Conservation (phyloP, 2,888 invertebrate species). For the Drepanosiphum platanoidis region DNA sequence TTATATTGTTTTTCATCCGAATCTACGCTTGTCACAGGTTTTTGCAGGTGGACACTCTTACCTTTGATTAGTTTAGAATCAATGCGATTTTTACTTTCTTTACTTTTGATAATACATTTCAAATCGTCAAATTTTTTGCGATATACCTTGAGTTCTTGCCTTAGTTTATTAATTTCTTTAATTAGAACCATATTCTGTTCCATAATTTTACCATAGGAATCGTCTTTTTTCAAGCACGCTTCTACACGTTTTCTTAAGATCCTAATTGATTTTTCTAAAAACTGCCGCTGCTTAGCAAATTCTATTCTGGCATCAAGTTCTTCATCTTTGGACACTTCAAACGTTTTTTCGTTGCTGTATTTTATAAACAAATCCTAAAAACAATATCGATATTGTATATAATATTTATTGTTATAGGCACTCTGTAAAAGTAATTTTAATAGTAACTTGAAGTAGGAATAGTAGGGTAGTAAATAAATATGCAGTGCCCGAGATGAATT, state of each 20-base stretch:
- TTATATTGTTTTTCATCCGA: neutral
- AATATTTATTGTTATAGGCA: neutral
- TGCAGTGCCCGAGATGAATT: too few relatives aligned
- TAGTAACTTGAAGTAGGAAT: too few relatives aligned
- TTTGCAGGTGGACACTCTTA: neutral
- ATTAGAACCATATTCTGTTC: slow-evolving; percentile 32
- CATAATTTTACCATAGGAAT: slow-evolving; percentile 24
- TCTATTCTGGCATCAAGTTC: slow-evolving; percentile 28
- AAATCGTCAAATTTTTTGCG: slow-evolving; percentile 2
- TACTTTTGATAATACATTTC: slow-evolving; percentile 12
- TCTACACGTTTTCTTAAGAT: slow-evolving; percentile 49
- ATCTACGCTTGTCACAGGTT: neutral
- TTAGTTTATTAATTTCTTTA: slow-evolving; percentile 13
- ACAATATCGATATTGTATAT: neutral
- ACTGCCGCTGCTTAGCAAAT: slow-evolving; percentile 36
- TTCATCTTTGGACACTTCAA: slow-evolving; percentile 40
- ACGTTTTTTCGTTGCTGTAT: slow-evolving; percentile 32
- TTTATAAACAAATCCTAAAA: slow-evolving; percentile 58
- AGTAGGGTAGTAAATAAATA: too few relatives aligned
- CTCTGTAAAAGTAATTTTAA: too few relatives aligned
- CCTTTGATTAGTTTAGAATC: neutral
- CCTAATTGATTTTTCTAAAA: slow-evolving; percentile 46
- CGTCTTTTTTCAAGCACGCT: neutral
- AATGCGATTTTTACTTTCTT: neutral
- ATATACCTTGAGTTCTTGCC: slow-evolving; percentile 21